Base-by-base conservation (phyloP, 2,797 vertebrate genomes). In the Malurus splendens region DNA sequence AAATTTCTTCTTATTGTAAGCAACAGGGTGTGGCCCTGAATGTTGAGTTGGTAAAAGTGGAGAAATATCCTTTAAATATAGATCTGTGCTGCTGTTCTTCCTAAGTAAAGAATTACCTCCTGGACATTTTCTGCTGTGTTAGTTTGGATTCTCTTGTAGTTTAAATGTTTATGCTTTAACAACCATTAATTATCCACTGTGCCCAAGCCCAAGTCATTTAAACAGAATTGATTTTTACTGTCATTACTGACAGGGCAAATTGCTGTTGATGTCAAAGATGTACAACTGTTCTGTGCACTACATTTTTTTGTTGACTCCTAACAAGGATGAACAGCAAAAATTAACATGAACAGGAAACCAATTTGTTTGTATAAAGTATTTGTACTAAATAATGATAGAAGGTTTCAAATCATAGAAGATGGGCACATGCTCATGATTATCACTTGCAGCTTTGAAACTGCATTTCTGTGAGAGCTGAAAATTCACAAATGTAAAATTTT, bases 171-270 rank as follows among this genome's bases (percentile, higher is more conserved):
- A 32, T 79, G 32, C 33, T 92, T 78, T 86, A 82, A 68, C 38
- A 86, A 18, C 55, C 73, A 28, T 72, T 92, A 87, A 78, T 89
- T 87, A 89, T 91, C 52, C 39, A 18, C 50, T 65, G 57, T 80
- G 44, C 18, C 54, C 54, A 89, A 91, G 39, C 65, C 64, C 54
- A 65, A 80, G 38, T 85, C 15, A 55, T 94, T 93, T 87, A 90
- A 89, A 87, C 39, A 71, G 17, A 68, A 93, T 71, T 91, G 89
- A 89, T 87, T 87, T 88, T 85, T 82, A 85, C 64, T 87, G 68
- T 82, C 75, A 33, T 74, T 91, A 90, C 45, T 74, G 82, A 89
- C 87, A 89, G 59, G 23, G 39, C 65, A 85, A 90, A 91, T 87
- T 85, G 68, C 47, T 67, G 32, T 77, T 74, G 50, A 64, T 85